Percentiles rank a stretch among this genome's conserved stretches.
These are phyloP conservation scores for Kradibia gibbosae DNA, from an alignment of 1,140 invertebrate genomes.

Conservation along the genomic window DNA sequence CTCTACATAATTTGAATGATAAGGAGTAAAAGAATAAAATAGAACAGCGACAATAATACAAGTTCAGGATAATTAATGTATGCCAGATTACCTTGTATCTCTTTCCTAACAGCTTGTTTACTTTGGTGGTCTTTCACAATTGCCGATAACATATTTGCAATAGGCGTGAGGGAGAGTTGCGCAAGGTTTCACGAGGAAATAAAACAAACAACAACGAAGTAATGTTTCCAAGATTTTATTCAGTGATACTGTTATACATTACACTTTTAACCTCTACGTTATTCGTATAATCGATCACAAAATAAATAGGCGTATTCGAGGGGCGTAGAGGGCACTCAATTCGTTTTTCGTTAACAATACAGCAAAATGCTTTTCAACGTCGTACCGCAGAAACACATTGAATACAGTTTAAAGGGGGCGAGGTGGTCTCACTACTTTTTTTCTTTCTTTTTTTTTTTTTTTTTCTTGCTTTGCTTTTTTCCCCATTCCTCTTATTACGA, in stretches of 20 bases:
- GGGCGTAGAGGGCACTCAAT: slow-evolving; percentile 30
- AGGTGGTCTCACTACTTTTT: slow-evolving; percentile 1
- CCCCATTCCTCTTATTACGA: neutral
- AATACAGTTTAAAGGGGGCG: no score
- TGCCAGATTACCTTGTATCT: slow-evolving; percentile 81
- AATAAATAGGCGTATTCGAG: slow-evolving; percentile 10
- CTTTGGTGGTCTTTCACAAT: slow-evolving; percentile 91
- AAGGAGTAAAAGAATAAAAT: neutral
- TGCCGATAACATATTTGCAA: slow-evolving; percentile 83
- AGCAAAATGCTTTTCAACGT: no score
- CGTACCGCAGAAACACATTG: no score
- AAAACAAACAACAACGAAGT: neutral
- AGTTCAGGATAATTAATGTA: neutral
- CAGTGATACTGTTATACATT: slow-evolving; percentile 26
- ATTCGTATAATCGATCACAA: slow-evolving; percentile 26
- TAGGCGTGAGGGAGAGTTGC: neutral
- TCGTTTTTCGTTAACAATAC: slow-evolving; percentile 22
- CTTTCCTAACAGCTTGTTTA: slow-evolving; percentile 83
- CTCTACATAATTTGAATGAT: slow-evolving; percentile 77
- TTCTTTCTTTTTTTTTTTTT: neutral
- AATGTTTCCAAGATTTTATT: slow-evolving; percentile 33
- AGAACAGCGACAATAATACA: neutral
- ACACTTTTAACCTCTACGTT: slow-evolving; percentile 41
- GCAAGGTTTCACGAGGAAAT: neutral
- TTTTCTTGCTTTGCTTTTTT: neutral